Conservation (phyloP, 2,797 vertebrate species). For the Eleutherodactylus coqui region DNA sequence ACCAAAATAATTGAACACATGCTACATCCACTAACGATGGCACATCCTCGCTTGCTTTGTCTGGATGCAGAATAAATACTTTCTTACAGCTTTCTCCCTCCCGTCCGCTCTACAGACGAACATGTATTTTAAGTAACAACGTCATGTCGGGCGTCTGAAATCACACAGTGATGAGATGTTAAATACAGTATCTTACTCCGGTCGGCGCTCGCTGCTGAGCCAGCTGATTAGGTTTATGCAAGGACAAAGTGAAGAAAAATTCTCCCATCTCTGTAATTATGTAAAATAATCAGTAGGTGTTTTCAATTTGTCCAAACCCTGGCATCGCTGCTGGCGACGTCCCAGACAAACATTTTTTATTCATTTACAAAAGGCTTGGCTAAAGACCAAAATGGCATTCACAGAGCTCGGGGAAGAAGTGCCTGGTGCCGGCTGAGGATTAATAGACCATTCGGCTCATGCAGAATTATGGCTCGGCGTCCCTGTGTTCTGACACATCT, state of each 20-base stretch:
- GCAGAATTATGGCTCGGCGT: slow-evolving; percentile 73
- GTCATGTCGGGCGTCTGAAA: background rate
- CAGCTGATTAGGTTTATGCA: slow-evolving; percentile 27
- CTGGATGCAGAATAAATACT: background rate
- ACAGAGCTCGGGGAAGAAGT: background rate
- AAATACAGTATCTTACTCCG: background rate
- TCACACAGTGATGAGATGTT: slow-evolving; percentile 22
- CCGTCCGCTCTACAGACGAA: background rate
- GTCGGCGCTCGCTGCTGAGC: background rate
- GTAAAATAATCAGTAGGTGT: slow-evolving; percentile 46
- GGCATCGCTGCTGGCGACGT: slow-evolving; percentile 10
- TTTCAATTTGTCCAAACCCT: slow-evolving; percentile 39
- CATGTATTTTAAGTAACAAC: slow-evolving; percentile 18
- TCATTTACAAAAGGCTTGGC: slow-evolving; percentile 53
- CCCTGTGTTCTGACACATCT: slow-evolving; percentile 76
- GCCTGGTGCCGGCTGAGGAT: slow-evolving; percentile 63
- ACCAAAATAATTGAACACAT: background rate
- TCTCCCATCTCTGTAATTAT: slow-evolving; percentile 31
- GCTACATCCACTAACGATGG: background rate
- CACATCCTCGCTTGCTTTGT: background rate
- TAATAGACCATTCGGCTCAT: slow-evolving; percentile 72
- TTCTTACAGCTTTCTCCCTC: background rate
- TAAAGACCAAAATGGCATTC: slow-evolving; percentile 47
- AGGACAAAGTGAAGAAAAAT: slow-evolving; percentile 15
- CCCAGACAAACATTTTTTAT: slow-evolving; percentile 48